Conservation (phyloP, 2,888 invertebrate genomes). For the Pristionchus mayeri region DNA sequence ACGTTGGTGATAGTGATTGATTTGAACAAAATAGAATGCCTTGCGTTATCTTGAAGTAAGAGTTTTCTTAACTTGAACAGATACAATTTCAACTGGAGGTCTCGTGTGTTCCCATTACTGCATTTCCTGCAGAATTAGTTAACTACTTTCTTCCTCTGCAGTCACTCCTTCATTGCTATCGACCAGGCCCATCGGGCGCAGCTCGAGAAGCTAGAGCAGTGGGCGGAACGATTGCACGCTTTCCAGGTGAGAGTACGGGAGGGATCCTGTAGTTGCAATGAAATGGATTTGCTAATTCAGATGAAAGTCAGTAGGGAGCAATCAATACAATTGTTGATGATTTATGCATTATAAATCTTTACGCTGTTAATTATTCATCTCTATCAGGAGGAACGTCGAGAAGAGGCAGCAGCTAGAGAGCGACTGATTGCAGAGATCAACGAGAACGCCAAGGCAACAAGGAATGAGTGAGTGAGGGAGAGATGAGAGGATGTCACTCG, state of each 20-base stretch:
- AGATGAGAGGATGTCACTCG: background rate
- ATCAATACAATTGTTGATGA: too few relatives aligned
- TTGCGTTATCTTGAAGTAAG: too few relatives aligned
- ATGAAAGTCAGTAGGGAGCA: too few relatives aligned
- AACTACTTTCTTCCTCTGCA: constrained; percentile 53
- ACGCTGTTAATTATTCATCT: background rate
- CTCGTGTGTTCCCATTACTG: too few relatives aligned
- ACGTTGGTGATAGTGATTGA: too few relatives aligned
- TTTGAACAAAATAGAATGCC: too few relatives aligned
- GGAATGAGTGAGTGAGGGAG: constrained; percentile 49
- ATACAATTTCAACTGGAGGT: too few relatives aligned
- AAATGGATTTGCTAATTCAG: too few relatives aligned
- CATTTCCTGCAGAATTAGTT: background rate
- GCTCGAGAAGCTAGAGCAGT: constrained; percentile 84
- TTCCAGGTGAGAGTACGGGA: constrained; percentile 51
- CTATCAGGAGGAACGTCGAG: constrained; percentile 82
- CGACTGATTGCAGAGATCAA: constrained; percentile 83
- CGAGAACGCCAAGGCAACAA: constrained; percentile 80
- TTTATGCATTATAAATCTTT: too few relatives aligned
- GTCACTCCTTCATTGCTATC: constrained; percentile 84
- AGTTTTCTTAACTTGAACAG: too few relatives aligned
- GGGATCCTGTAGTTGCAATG: too few relatives aligned
- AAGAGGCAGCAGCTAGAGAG: constrained; percentile 83
- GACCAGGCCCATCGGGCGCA: constrained; percentile 85
- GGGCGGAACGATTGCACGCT: constrained; percentile 80